These are phyloP conservation scores for Scaeva pyrastri DNA, from an alignment of 2,888 invertebrate genomes.

Conservation along the genomic window DNA sequence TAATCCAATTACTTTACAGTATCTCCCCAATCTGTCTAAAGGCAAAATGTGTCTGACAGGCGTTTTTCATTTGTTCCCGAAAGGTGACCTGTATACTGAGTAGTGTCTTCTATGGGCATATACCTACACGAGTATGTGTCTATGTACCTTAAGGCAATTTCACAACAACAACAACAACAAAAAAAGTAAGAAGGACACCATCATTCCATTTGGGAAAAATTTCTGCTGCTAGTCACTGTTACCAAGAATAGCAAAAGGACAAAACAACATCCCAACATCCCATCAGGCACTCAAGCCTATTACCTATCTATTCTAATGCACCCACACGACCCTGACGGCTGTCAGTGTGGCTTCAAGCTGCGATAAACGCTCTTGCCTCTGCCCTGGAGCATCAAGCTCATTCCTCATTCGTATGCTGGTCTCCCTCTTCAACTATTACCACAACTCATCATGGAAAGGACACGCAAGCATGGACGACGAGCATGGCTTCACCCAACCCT, in stretches of 20 bases:
- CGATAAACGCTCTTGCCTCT: conserved; percentile 69
- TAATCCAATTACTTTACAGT: conserved; percentile 74
- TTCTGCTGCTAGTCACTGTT: background rate
- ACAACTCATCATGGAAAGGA: conserved; percentile 45
- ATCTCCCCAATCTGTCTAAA: conserved; percentile 22
- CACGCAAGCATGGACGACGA: conserved; percentile 18
- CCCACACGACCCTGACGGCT: conserved; percentile 68
- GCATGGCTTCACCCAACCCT: background rate
- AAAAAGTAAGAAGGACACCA: conserved; percentile 3
- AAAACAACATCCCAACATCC: conserved; percentile 25
- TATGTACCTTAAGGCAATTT: conserved; percentile 49
- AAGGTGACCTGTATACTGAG: conserved; percentile 60
- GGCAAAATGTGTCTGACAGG: conserved; percentile 73
- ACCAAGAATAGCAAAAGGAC: conserved; percentile 31
- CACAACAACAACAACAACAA: background rate
- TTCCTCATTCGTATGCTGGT: conserved; percentile 60
- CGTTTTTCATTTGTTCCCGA: conserved; percentile 54
- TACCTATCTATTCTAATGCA: conserved; percentile 58
- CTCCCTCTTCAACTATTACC: conserved; percentile 19
- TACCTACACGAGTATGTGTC: no score
- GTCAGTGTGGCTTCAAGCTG: conserved; percentile 72
- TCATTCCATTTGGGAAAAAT: conserved; percentile 53
- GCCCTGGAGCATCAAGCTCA: conserved; percentile 45
- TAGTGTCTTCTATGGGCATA: no score
- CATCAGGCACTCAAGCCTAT: conserved; percentile 63